Percentiles rank a stretch among this genome's conserved stretches.
phyloP scores from a whole-genome alignment of 1,140 invertebrate species.

The Melitaea cinxia region DNA sequence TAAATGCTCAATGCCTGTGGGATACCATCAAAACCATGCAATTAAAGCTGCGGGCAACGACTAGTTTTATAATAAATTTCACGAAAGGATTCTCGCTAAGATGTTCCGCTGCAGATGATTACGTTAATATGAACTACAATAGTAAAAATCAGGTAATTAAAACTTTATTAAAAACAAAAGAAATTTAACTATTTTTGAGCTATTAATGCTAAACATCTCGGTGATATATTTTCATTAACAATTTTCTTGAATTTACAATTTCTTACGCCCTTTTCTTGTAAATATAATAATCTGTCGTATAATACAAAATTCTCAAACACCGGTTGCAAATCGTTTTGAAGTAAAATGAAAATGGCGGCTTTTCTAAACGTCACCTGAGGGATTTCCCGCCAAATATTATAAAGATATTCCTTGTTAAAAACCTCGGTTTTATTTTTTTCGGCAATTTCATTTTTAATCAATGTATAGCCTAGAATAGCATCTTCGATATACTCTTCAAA shows the following conservation, averaged over 20 bases:
- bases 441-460: conserved; percentile 3
- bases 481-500: conserved; percentile 82
- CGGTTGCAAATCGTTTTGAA: conserved; percentile 76
- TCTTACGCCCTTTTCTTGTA: conserved; percentile 81
- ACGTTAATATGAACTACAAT: too few relatives aligned
- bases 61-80: too few relatives aligned
- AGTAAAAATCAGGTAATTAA: too few relatives aligned
- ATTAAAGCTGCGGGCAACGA: too few relatives aligned
- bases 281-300: conserved; percentile 85
- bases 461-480: conserved; percentile 59
- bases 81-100: too few relatives aligned
- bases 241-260: conserved; percentile 82
- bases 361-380: conserved; percentile 71
- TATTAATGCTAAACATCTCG: conserved; percentile 83
- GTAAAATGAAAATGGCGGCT: conserved; percentile 61
- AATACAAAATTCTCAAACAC: conserved; percentile 87
- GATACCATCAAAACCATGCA: too few relatives aligned
- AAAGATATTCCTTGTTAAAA: conserved; percentile 51
- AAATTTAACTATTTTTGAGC: conserved; percentile 50
- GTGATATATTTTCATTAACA: conserved; percentile 82
- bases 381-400: conserved; percentile 60
- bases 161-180: too few relatives aligned
- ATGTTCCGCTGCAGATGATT: too few relatives aligned
- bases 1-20: too few relatives aligned
- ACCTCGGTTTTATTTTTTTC: conserved; percentile 19